phyloP scores from a whole-genome alignment of 2,888 invertebrate species.

The Nemurella pictetii region DNA sequence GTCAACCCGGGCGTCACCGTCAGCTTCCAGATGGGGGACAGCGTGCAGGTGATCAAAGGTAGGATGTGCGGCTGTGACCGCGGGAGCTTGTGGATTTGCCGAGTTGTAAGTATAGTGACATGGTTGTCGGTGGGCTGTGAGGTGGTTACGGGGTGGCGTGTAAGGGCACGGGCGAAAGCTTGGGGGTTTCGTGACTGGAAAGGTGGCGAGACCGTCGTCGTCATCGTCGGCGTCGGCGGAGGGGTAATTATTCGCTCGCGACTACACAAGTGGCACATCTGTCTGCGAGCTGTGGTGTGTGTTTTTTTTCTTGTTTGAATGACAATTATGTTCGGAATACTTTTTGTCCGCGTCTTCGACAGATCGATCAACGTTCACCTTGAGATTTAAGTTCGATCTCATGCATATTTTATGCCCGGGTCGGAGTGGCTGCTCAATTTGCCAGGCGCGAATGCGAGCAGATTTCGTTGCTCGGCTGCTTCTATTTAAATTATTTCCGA shows the following conservation, averaged over 20 bases:
- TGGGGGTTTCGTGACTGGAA: background rate
- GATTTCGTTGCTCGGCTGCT: too few relatives aligned
- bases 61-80: conserved; percentile 51
- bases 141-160: too few relatives aligned
- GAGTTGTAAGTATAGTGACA: too few relatives aligned
- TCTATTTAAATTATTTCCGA: too few relatives aligned
- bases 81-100: too few relatives aligned
- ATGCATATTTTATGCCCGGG: too few relatives aligned
- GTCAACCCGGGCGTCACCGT: conserved; percentile 78
- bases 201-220: background rate
- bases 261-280: background rate
- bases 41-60: conserved; percentile 76
- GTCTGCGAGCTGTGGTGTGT: too few relatives aligned
- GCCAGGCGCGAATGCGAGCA: too few relatives aligned
- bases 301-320: background rate
- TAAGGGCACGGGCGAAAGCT: background rate
- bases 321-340: background rate
- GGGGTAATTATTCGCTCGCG: background rate
- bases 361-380: background rate
- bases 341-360: background rate
- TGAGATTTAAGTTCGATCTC: background rate
- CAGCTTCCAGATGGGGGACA: conserved; percentile 73
- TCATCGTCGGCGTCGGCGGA: background rate
- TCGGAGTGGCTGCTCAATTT: too few relatives aligned
- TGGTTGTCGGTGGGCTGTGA: too few relatives aligned